phyloP scores from a whole-genome alignment of 2,113 vertebrate genomes.

The Monarcha castaneiventris region DNA sequence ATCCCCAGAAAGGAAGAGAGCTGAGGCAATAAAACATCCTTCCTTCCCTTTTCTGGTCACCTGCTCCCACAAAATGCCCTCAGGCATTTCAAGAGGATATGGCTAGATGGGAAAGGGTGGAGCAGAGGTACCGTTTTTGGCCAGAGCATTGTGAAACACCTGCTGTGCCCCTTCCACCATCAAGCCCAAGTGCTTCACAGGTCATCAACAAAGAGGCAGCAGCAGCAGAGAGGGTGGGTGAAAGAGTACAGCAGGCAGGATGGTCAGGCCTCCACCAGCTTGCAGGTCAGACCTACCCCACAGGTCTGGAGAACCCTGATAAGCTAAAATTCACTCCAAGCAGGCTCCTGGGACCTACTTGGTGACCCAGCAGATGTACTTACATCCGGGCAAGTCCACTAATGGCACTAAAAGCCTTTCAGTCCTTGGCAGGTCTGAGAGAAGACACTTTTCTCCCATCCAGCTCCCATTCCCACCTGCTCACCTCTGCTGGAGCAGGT shows the following conservation, averaged over 20 bases:
- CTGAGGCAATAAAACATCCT: conserved; percentile 39
- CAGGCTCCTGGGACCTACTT: neutral
- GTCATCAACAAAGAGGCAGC: neutral
- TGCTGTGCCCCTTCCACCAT: neutral
- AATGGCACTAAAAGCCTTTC: neutral
- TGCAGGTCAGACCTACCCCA: neutral
- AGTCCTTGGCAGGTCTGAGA: neutral
- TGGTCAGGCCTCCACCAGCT: neutral
- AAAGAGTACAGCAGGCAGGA: neutral
- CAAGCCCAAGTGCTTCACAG: neutral
- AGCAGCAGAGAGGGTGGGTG: neutral
- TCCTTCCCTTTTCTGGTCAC: conserved; percentile 30
- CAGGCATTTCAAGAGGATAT: neutral
- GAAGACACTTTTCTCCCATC: neutral
- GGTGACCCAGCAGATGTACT: neutral
- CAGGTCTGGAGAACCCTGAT: neutral
- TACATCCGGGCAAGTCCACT: neutral
- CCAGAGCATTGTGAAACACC: neutral
- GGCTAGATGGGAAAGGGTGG: conserved; percentile 7
- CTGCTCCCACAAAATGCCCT: neutral
- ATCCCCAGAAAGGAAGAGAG: conserved; percentile 4
- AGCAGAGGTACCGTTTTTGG: neutral
- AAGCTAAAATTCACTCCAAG: neutral
- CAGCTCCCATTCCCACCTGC: neutral
- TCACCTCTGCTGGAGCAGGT: neutral